Conservation (phyloP, 2,113 vertebrate genomes). For the Laticauda laticaudata region DNA sequence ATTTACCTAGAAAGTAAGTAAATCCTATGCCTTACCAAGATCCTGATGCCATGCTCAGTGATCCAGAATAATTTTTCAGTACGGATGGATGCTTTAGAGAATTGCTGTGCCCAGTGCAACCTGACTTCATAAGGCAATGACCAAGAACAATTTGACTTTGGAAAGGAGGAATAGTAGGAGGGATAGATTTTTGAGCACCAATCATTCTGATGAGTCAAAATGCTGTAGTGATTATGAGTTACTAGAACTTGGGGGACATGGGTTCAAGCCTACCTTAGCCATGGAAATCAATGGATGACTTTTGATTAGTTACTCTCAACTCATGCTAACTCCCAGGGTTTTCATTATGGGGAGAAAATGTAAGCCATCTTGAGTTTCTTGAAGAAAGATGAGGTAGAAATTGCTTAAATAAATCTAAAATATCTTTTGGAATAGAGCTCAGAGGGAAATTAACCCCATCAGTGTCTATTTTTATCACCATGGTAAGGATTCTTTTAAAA, state of each 20-base stretch:
- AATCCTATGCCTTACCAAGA: background rate
- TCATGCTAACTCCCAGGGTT: background rate
- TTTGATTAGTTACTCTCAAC: background rate
- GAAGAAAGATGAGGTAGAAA: background rate
- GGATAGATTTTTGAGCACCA: background rate
- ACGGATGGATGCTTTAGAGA: background rate
- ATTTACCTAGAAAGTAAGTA: background rate
- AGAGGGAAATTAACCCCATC: background rate
- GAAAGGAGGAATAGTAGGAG: background rate
- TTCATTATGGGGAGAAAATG: background rate
- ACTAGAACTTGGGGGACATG: background rate
- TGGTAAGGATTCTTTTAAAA: background rate
- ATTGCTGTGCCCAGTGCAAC: background rate
- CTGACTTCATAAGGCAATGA: background rate
- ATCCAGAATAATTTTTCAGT: slow-evolving; percentile 5
- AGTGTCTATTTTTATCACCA: background rate
- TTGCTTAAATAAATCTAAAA: background rate
- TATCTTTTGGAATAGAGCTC: background rate
- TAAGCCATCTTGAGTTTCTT: background rate
- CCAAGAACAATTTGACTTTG: background rate
- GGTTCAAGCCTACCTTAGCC: background rate
- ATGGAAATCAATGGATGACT: background rate
- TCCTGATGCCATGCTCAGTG: background rate
- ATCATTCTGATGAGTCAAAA: background rate
- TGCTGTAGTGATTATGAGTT: background rate